Evolutionary conservation across 2,113 vertebrate genomes (phyloP), one percentile per base, ranked within the genome.

Genomic region (Macquaria ambigua): DNA sequence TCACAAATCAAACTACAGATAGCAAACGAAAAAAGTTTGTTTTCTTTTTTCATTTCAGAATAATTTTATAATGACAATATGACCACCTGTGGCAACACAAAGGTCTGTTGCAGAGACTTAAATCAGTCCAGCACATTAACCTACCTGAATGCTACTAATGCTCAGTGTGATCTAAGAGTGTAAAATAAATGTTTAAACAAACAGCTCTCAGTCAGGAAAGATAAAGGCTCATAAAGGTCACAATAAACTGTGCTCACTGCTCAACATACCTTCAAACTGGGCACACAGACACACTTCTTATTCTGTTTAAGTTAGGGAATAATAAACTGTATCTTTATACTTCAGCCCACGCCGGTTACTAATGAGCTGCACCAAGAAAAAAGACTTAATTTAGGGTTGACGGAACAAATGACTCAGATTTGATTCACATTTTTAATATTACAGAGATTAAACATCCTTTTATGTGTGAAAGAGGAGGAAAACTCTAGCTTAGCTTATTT

Each of bases 391-490:
- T 79, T 18, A 8, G 14, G 64, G 18, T 58, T 1, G 12, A 46
- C 11, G 52, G 52, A 56, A 46, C 18, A 58, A 58, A 78, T 23
- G 50, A 43, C 37, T 43, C 10, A 6, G 52, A 31, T 23, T 28
- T n/a, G 8, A 46, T 48, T 58, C 64, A 46, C 20, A 34, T 16
- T 56, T 56, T 43, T 37, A 2, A 56, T 48, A 48, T 20, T 5
- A 25, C 21, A 41, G 28, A 61, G 66, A 79, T 61, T 70, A 61
- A 70, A 70, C 52, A 37, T 3, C 18, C 18, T 59, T 72, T 59
- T 3, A 12, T 28, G n/a, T 31, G 1, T 14, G 18, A 46, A 1
- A 4, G 8, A n/a, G n/a, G 43, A 20, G 39, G 3, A 61, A 61
- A 61, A 61, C 2, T 31, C 28, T 3, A 59, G 8, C 9, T 59